Conservation (phyloP, 2,888 invertebrate genomes). For the Anthoptus insignis region DNA sequence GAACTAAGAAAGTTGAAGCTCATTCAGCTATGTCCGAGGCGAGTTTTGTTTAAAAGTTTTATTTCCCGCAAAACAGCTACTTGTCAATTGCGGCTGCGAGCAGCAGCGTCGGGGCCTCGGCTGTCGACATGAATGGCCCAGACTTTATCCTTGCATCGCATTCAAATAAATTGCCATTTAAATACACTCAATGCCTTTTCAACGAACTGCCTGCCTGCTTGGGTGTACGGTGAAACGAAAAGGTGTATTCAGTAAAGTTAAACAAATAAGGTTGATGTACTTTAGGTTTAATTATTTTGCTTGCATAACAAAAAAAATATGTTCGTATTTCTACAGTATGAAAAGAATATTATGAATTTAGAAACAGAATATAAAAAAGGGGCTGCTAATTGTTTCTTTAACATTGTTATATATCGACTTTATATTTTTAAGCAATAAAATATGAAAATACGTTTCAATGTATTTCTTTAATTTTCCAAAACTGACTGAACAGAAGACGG, state of each 20-base stretch:
- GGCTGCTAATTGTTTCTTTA: no score
- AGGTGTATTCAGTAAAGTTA: neutral
- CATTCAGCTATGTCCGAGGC: constrained; percentile 44
- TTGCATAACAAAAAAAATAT: no score
- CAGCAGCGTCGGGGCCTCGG: constrained; percentile 16
- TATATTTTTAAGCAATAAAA: no score
- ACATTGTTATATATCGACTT: no score
- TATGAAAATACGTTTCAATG: no score
- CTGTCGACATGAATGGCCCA: constrained; percentile 42
- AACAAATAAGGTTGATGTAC: no score
- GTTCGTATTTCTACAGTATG: no score
- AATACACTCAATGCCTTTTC: constrained; percentile 27
- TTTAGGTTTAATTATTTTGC: no score
- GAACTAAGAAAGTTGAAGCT: neutral
- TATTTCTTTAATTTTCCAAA: no score
- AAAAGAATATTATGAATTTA: no score
- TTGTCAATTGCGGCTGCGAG: constrained; percentile 72
- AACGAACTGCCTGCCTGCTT: constrained; percentile 1
- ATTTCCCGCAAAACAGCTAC: constrained; percentile 60
- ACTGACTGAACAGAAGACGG: no score
- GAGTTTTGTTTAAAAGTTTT: constrained; percentile 78
- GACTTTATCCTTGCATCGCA: constrained; percentile 35
- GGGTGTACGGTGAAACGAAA: neutral
- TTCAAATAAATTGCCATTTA: constrained; percentile 38
- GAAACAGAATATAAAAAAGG: no score